Percentiles rank a stretch among this genome's conserved stretches.
phyloP scores from a whole-genome alignment of 1,140 invertebrate species.

The Neuroterus valhalla region DNA sequence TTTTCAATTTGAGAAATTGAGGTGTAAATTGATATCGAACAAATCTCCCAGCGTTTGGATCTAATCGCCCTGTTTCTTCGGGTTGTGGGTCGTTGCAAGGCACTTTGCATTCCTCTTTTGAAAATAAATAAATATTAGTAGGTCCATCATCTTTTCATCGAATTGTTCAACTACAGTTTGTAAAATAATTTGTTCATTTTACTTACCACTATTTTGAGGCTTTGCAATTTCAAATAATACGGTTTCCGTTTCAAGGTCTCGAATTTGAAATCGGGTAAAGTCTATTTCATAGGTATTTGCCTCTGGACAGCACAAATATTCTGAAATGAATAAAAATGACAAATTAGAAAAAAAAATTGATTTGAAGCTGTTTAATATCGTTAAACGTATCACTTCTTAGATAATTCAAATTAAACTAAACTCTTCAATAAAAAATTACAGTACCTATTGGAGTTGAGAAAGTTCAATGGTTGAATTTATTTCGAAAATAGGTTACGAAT shows the following conservation, averaged over 20 bases:
- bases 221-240: slow-evolving; percentile 98
- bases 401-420: slow-evolving; percentile 28
- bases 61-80: slow-evolving; percentile 81
- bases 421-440: slow-evolving; percentile 29
- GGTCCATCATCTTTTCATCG: slow-evolving; percentile 4
- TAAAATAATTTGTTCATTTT: slow-evolving; percentile 22
- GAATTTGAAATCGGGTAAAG: slow-evolving; percentile 97
- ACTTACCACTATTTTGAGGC: slow-evolving; percentile 79
- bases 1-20: slow-evolving; percentile 95
- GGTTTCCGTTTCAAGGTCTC: slow-evolving; percentile 94
- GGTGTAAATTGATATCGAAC: slow-evolving; percentile 98
- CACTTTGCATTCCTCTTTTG: slow-evolving; percentile 57
- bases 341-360: neutral
- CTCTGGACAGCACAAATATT: slow-evolving; percentile 94
- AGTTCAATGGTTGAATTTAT: no score
- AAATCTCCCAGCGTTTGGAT: slow-evolving; percentile 95
- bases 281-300: slow-evolving; percentile 98
- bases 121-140: slow-evolving; percentile 20
- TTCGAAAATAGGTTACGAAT: no score
- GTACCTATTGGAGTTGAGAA: no score
- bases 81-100: slow-evolving; percentile 74
- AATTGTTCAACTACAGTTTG: neutral
- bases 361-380: neutral
- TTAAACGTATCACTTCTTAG: neutral
- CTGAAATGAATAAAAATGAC: slow-evolving; percentile 71